Evolutionary conservation across 2,797 vertebrate species (phyloP), one percentile per base, ranked within the genome.

Genomic region (Acrocephalus scirpaceus): DNA sequence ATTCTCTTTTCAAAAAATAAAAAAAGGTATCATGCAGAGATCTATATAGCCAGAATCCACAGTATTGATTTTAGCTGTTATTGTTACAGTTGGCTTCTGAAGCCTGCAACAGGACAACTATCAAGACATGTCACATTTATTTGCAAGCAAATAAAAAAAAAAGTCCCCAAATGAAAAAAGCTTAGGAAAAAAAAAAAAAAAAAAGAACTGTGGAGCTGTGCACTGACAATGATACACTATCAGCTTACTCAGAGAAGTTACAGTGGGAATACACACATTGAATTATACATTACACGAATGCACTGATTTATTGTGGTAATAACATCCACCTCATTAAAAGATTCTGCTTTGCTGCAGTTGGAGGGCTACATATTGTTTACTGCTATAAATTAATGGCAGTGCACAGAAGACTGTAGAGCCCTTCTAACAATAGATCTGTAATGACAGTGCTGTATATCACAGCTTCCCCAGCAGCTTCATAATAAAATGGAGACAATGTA

Each of bases 291-390:
- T 99, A 99, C 98, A 98, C 96, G 98, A 99, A 99, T 99, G 98
- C 97, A 96, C 99, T 99, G 99, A 99, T 99, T 99, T 99, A 99
- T 99, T 98, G 98, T 98, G 98, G 99, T 99, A 99, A 99, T 99
- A 99, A 99, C 99, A 98, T 98, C 98, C 98, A 98, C 98, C 99
- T 99, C 99, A 99, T 99, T 99, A 99, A 99, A 99, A 99, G 98
- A 98, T 98, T 98, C 98, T 98, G 98, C 98, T 98, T 98, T 98
- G 98, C 98, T 98, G 98, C 98, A 98, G 98, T 98, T 97, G 97
- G 98, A 98, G 98, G 94, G 98, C 98, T 98, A 98, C 97, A 98
- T 98, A 98, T 98, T 99, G 99, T 99, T 99, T 99, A 99, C 98
- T 98, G 98, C 99, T 98, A 99, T 99, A 99, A 99, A 99, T 99